Base-by-base conservation (phyloP, 2,113 vertebrate species). In the Myotis davidii region DNA sequence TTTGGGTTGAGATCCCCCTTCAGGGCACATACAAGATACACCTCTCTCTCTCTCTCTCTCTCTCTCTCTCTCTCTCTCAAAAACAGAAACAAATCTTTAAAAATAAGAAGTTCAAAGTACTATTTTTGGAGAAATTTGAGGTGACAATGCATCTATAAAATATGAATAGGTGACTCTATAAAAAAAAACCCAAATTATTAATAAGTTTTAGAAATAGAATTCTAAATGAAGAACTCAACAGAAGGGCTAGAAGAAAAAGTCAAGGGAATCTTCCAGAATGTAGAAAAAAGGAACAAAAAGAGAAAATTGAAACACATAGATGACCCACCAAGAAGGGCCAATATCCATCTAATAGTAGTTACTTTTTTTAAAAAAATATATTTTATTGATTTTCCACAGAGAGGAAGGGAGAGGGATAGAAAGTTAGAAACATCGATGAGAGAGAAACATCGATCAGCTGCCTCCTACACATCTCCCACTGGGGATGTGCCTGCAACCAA, bases 171-270 rank as follows among this genome's bases (percentile, higher is more conserved):
- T 88, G 20, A 61, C 52, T 27, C 29, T 45, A 54, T 34, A 5
- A 59, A 54, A 61, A 59, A 50, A 10, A 1, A 13, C 8, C 39
- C 3, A 86, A 72, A 50, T 61, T 61, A 61, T 61, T 70, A 70
- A 45, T 69, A 74, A 37, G 27, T 29, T 20, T 54, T 84, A 65
- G 54, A 90, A 91, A 59, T 54, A 23, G 42, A 83, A 88, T 64
- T 92, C 34, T 90, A 86, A 91, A 61, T 65, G 34, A 87, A 72
- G 82, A 90, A 45, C 7, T 90, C 67, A 70, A 89, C 45, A 83
- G 70, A 79, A 65, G 18, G 6, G 6, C 13, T 85, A 72, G 20
- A 92, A 73, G 25, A 70, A 69, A 67, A 94, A 82, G 42, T 27
- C 29, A 70, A 70, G 9, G 65, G 42, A 56, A n/a, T 67, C 39